A percentile compares a stretch with the other conserved stretches of the same genome.
phyloP scores from a whole-genome alignment of 2,113 vertebrate genomes.

The Peromyscus leucopus region DNA sequence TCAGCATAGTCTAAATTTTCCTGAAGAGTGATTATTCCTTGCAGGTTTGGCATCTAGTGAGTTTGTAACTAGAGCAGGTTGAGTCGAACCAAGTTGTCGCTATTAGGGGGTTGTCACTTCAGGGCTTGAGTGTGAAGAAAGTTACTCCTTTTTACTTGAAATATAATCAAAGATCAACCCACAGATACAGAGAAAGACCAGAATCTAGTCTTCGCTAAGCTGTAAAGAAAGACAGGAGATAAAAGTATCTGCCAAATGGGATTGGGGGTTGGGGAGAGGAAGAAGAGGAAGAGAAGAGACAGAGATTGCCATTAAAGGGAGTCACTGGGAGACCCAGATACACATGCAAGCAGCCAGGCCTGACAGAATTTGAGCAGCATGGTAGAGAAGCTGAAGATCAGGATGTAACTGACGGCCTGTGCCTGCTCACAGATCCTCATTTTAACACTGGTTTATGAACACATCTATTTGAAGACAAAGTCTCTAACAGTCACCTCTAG shows the following conservation, averaged over 20 bases:
- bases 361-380: background rate
- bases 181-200: conserved; percentile 62
- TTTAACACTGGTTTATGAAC: background rate
- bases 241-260: conserved; percentile 33
- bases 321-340: background rate
- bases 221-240: conserved; percentile 7
- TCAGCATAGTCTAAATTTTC: background rate
- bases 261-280: background rate
- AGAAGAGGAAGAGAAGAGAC: background rate
- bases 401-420: background rate
- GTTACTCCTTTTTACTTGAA: conserved; percentile 50
- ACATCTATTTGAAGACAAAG: background rate
- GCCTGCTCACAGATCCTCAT: background rate
- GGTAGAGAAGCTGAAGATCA: background rate
- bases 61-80: conserved; percentile 56
- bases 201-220: conserved; percentile 53
- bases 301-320: background rate
- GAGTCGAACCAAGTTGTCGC: conserved; percentile 65
- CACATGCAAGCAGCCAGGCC: background rate
- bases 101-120: conserved; percentile 55
- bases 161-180: conserved; percentile 70
- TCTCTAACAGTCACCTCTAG: background rate
- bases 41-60: conserved; percentile 53
- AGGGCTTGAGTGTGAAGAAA: conserved; percentile 65
- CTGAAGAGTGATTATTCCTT: conserved; percentile 41